Evolutionary conservation across 2,797 vertebrate genomes (phyloP).

Genomic region (Thunnus albacares): DNA sequence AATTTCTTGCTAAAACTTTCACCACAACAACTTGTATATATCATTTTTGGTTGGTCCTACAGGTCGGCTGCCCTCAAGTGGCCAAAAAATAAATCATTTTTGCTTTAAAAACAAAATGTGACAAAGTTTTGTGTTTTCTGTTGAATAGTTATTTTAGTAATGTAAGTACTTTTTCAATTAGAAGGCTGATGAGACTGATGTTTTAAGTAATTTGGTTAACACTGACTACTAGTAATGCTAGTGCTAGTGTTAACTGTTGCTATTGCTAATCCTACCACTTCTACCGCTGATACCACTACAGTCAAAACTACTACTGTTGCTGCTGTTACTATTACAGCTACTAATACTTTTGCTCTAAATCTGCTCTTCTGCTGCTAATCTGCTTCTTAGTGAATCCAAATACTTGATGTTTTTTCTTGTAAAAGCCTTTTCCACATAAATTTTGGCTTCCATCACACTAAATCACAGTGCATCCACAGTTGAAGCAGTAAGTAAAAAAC

Average conservation of each 20-base stretch:
- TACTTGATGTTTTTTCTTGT: conserved; percentile 11
- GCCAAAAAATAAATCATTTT: too few species aligned
- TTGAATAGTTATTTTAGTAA: too few species aligned
- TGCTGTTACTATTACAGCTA: background rate
- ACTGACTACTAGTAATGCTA: background rate
- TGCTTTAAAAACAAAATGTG: too few species aligned
- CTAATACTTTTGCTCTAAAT: conserved; percentile 5
- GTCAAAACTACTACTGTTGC: background rate
- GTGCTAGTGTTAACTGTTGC: background rate
- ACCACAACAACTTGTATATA: too few species aligned
- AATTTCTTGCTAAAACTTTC: too few species aligned
- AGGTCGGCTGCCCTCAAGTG: too few species aligned
- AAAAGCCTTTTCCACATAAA: conserved; percentile 47
- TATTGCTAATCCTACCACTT: background rate
- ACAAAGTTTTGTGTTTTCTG: too few species aligned
- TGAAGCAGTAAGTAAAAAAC: conserved; percentile 64
- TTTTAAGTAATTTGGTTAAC: background rate
- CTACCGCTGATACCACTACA: background rate
- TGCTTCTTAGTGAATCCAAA: background rate
- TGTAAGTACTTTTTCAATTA: too few species aligned
- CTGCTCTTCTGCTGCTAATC: conserved; percentile 1
- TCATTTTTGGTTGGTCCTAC: too few species aligned
- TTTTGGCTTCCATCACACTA: conserved; percentile 44
- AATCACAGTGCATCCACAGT: conserved; percentile 63
- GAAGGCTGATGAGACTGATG: too few species aligned